Evolutionary conservation across 2,888 invertebrate genomes (phyloP).

Genomic region (Diplolepis rosae): DNA sequence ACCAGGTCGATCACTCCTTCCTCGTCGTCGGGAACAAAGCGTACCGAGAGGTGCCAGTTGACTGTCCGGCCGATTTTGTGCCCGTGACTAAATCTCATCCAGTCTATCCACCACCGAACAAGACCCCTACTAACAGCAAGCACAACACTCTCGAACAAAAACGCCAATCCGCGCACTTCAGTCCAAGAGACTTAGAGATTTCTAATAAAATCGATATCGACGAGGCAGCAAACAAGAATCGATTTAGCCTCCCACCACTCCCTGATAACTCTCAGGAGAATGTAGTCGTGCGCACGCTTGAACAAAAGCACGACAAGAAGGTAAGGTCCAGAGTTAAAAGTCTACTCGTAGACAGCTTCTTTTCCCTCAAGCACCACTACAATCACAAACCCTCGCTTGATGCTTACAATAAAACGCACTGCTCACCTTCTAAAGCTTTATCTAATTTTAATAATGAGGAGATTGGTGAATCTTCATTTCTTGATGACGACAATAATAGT

Average conservation of each 20-base stretch:
- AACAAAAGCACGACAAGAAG: conserved; percentile 61
- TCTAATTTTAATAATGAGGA: conserved; percentile 13
- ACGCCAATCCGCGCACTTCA: conserved; percentile 35
- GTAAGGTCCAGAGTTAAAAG: conserved; percentile 70
- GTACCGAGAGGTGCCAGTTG: conserved; percentile 70
- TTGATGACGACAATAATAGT: neutral
- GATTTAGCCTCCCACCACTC: conserved; percentile 34
- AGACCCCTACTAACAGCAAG: conserved; percentile 55
- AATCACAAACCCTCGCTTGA: conserved; percentile 53
- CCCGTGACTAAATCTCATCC: conserved; percentile 70
- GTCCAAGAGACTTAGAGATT: conserved; percentile 34
- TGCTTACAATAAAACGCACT: conserved; percentile 53
- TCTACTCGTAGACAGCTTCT: conserved; percentile 63
- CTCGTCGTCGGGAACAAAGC: conserved; percentile 60
- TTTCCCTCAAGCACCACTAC: conserved; percentile 48
- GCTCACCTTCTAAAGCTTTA: conserved; percentile 36
- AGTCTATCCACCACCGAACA: conserved; percentile 70
- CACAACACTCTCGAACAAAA: conserved; percentile 56
- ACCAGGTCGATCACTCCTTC: conserved; percentile 57
- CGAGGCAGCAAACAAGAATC: conserved; percentile 33
- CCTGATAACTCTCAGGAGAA: conserved; percentile 41
- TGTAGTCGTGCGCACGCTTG: conserved; percentile 42
- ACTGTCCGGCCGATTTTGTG: conserved; percentile 69
- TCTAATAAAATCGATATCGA: conserved; percentile 32
- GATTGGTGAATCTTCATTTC: conserved; percentile 5